Conservation (phyloP, 2,113 vertebrate genomes). For the Thalassoma bifasciatum region DNA sequence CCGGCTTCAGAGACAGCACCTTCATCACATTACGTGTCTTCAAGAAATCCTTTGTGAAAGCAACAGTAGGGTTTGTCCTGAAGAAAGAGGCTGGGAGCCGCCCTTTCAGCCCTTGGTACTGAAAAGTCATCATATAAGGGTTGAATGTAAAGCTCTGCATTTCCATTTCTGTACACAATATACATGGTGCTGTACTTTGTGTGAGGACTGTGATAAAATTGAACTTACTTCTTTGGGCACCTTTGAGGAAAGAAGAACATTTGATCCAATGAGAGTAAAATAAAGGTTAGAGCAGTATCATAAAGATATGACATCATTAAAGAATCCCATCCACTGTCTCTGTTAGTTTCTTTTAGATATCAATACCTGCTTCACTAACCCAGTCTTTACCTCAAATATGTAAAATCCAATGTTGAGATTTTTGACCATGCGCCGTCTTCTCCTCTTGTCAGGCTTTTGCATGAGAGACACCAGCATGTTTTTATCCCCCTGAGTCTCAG, state of each 20-base stretch:
- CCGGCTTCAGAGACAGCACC: conserved; percentile 62
- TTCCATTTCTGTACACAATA: background rate
- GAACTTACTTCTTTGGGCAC: conserved; percentile 72
- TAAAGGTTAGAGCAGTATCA: background rate
- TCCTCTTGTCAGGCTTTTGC: conserved; percentile 80
- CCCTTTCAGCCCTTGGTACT: conserved; percentile 47
- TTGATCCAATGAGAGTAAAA: background rate
- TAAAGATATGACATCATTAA: background rate
- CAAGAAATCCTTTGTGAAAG: conserved; percentile 37
- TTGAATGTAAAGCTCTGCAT: background rate
- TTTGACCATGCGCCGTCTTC: conserved; percentile 63
- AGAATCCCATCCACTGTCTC: too few relatives aligned
- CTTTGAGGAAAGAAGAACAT: conserved; percentile 49
- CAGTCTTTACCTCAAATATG: conserved; percentile 70
- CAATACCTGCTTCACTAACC: background rate
- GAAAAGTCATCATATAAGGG: background rate
- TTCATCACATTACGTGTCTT: conserved; percentile 74
- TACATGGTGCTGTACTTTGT: background rate
- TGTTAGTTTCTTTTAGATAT: too few relatives aligned
- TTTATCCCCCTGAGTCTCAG: background rate
- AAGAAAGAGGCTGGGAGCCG: conserved; percentile 77
- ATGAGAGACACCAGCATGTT: conserved; percentile 80
- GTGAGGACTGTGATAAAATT: background rate
- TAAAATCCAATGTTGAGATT: conserved; percentile 74
- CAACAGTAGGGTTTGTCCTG: background rate